These are phyloP conservation scores for Centropus bengalensis DNA, from an alignment of 2,113 vertebrate species.

Conservation along the genomic window DNA sequence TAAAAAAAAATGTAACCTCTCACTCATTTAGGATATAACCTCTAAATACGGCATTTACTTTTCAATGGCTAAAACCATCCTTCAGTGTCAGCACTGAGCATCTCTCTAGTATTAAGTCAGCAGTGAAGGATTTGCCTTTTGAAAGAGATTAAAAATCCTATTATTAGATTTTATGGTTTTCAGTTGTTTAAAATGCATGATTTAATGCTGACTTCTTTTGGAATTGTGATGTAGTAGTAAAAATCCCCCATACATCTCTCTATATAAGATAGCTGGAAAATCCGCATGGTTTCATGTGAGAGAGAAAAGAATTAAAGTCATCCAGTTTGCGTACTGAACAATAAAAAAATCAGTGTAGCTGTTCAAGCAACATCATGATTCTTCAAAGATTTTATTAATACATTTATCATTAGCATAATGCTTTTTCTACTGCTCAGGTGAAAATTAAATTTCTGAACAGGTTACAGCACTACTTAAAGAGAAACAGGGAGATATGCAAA, in stretches of 20 bases:
- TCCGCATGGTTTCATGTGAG: neutral
- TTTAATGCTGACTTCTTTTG: neutral
- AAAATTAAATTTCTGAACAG: slow-evolving; percentile 69
- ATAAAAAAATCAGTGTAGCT: slow-evolving; percentile 32
- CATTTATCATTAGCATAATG: slow-evolving; percentile 30
- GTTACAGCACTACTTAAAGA: slow-evolving; percentile 54
- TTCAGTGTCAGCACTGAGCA: neutral
- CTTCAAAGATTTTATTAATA: slow-evolving; percentile 54
- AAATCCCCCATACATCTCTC: neutral
- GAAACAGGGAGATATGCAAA: slow-evolving; percentile 29
- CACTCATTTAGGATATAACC: neutral
- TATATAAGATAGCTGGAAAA: slow-evolving; percentile 11
- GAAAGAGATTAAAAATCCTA: slow-evolving; percentile 36
- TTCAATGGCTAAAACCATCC: neutral
- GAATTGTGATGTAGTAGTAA: neutral
- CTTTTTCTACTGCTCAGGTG: slow-evolving; percentile 47
- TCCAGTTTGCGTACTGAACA: neutral
- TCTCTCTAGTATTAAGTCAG: neutral
- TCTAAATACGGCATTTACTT: slow-evolving; percentile 34
- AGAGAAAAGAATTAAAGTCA: neutral
- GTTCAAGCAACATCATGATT: neutral
- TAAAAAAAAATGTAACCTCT: neutral
- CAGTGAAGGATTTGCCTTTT: slow-evolving; percentile 38
- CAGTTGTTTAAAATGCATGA: slow-evolving; percentile 35
- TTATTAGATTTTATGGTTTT: slow-evolving; percentile 36